A percentile compares a stretch with the other conserved stretches of the same genome.
phyloP scores from a whole-genome alignment of 1,140 invertebrate species.

The Trissolcus basalis region DNA sequence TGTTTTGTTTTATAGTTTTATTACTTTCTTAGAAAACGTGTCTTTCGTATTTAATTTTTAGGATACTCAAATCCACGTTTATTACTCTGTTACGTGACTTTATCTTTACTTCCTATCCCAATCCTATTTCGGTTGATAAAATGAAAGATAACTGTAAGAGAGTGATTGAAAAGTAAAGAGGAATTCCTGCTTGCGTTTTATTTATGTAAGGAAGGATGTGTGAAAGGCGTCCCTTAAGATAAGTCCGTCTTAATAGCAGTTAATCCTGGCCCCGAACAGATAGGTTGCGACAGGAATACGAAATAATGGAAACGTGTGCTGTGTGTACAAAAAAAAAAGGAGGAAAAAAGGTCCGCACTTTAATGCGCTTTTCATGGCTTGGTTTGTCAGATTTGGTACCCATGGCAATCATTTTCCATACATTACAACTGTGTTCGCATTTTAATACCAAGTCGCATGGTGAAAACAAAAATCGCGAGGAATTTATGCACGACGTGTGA shows the following conservation, averaged over 20 bases:
- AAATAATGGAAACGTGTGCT: constrained; percentile 15
- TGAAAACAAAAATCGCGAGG: too few relatives aligned
- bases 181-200: constrained; percentile 29
- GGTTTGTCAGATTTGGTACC: too few relatives aligned
- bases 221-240: constrained; percentile 30
- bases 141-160: constrained; percentile 39
- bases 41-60: constrained; percentile 31
- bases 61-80: constrained; percentile 13
- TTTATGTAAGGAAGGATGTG: constrained; percentile 18
- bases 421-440: too few relatives aligned
- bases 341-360: too few relatives aligned
- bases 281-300: constrained; percentile 17
- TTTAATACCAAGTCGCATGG: too few relatives aligned
- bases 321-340: background rate
- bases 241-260: constrained; percentile 23
- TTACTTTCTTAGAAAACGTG: constrained; percentile 12
- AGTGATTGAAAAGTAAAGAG: constrained; percentile 21
- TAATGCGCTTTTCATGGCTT: too few relatives aligned
- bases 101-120: constrained; percentile 40
- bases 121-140: constrained; percentile 34
- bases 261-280: constrained; percentile 16
- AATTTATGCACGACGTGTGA: too few relatives aligned
- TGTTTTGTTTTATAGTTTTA: background rate
- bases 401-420: too few relatives aligned
- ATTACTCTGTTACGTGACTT: constrained; percentile 20